Evolutionary conservation across 2,113 vertebrate species (phyloP).

Genomic region (Hemiscyllium ocellatum): DNA sequence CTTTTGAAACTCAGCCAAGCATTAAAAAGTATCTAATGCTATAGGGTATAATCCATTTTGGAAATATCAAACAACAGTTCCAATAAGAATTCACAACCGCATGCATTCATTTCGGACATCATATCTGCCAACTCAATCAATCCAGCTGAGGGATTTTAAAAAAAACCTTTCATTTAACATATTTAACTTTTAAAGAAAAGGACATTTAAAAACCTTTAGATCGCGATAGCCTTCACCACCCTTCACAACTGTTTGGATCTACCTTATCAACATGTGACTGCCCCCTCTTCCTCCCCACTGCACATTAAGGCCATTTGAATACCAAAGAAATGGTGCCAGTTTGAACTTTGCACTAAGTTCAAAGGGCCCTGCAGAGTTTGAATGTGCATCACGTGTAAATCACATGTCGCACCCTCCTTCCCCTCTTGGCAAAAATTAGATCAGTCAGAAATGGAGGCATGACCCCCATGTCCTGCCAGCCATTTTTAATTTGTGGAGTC

Average conservation of each 20-base stretch:
- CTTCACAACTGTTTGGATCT: background rate
- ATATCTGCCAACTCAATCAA: background rate
- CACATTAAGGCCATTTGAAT: no score
- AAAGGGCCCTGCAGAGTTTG: background rate
- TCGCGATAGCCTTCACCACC: background rate
- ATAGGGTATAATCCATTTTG: background rate
- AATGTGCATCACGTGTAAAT: background rate
- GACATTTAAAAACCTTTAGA: background rate
- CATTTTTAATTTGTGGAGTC: background rate
- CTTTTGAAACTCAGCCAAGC: background rate
- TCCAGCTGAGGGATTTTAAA: background rate
- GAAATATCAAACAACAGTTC: no score
- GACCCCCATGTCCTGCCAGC: background rate
- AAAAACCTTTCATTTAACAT: background rate
- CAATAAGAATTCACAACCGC: no score
- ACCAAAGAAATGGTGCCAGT: background rate
- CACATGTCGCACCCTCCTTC: background rate
- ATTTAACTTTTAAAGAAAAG: background rate
- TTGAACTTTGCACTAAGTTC: background rate
- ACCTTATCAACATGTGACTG: background rate
- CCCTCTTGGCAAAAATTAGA: background rate
- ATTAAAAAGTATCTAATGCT: background rate
- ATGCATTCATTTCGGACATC: no score
- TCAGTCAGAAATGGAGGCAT: background rate
- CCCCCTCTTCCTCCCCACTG: no score